phyloP scores from a whole-genome alignment of 2,888 invertebrate genomes.

The Luperina testacea region DNA sequence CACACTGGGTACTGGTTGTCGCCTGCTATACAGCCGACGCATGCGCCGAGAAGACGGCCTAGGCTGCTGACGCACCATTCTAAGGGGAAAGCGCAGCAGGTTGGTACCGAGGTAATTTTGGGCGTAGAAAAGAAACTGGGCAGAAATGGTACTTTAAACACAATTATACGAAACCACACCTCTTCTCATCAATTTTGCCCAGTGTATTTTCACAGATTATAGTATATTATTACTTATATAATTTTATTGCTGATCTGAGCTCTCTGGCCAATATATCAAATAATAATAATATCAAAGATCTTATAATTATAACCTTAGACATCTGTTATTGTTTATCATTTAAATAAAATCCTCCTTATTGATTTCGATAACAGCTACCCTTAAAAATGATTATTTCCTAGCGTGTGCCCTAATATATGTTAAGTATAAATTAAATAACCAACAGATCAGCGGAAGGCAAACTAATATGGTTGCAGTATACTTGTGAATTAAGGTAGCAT shows the following conservation, averaged over 20 bases:
- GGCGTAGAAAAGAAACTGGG: neutral
- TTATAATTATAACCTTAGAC: neutral
- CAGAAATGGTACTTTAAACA: neutral
- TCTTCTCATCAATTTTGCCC: neutral
- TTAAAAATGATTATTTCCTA: neutral
- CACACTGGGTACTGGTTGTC: constrained; percentile 93
- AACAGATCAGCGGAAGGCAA: neutral
- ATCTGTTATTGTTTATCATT: neutral
- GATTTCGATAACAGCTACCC: neutral
- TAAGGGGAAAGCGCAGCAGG: constrained; percentile 83
- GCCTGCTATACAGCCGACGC: constrained; percentile 89
- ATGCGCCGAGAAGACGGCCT: constrained; percentile 82
- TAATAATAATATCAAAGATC: neutral
- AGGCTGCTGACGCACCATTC: constrained; percentile 76
- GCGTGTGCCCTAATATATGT: neutral
- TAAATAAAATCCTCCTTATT: neutral
- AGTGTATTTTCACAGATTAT: neutral
- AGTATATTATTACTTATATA: neutral
- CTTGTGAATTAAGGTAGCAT: neutral
- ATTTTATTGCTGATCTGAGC: neutral
- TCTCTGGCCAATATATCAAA: neutral
- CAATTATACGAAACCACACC: neutral
- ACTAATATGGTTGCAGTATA: neutral
- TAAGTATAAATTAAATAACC: neutral
- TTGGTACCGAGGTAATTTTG: constrained; percentile 53